Conservation (phyloP, 2,888 invertebrate species). For the Drosophila affinis region DNA sequence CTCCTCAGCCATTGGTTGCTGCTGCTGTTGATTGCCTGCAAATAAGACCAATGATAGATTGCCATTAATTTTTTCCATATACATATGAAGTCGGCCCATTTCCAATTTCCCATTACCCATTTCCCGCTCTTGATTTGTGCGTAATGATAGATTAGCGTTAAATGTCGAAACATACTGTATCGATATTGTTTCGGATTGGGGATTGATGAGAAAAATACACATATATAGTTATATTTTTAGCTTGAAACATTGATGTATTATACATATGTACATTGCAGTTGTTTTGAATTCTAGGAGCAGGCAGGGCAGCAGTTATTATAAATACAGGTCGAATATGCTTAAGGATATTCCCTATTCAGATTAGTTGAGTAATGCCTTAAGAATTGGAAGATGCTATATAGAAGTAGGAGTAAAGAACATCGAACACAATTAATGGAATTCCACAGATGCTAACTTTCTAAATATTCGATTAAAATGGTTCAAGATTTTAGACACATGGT, state of each 20-base stretch:
- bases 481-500: too few relatives aligned
- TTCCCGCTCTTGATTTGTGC: not conserved
- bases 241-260: conserved; percentile 16
- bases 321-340: too few relatives aligned
- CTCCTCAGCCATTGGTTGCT: conserved; percentile 64
- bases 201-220: not conserved
- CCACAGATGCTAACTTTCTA: too few relatives aligned
- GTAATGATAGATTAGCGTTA: conserved; percentile 21
- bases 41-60: conserved; percentile 61
- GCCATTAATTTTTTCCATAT: conserved; percentile 21
- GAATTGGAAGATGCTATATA: too few relatives aligned
- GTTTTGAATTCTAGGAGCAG: not conserved
- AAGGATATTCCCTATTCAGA: too few relatives aligned
- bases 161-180: not conserved
- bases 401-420: too few relatives aligned
- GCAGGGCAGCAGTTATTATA: too few relatives aligned
- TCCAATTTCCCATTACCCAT: not conserved
- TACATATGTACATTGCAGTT: not conserved
- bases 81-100: conserved; percentile 3
- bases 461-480: too few relatives aligned
- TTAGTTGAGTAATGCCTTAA: too few relatives aligned
- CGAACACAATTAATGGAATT: too few relatives aligned
- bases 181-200: not conserved
- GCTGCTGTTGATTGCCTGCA: conserved; percentile 57
- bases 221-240: not conserved